Base-by-base conservation (phyloP, 2,113 vertebrate species). In the Bombycilla garrulus region DNA sequence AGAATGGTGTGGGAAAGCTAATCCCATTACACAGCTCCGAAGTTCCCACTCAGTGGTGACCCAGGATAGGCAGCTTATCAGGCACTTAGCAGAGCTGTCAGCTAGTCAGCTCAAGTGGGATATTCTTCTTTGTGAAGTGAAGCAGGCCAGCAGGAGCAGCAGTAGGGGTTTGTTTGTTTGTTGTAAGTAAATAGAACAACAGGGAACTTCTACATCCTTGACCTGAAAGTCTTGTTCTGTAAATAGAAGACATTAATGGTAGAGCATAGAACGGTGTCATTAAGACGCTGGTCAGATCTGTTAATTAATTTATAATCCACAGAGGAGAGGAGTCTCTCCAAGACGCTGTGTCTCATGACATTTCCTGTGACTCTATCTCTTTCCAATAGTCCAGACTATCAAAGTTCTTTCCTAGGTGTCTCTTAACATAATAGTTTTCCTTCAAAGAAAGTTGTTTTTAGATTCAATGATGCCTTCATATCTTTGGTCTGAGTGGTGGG, bases 21-120 rank as follows among this genome's bases (percentile, higher is more conserved):
- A 97, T 95, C 95, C 71, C 92, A 90, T 95, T 96, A 96, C 92
- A 96, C 69, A 93, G 93, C 93, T 95, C 92, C 44, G 36, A 90
- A 80, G 36, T 74, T 96, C 94, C 85, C 76, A 81, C 81, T 96
- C 74, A 56, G 90, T 81, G 76, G 81, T 77, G 92, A 94, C 90
- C 62, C 42, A 48, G 79, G 87, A 85, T 66, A 73, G 56, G 67
- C 87, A 80, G 91, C 70, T 95, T 95, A 95, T 90, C 87, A 51
- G 71, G 71, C 79, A 40, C 60, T 93, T 51, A 70, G 90, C 90
- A 93, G 92, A 94, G 74, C 90, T 93, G 90, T 94, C 96, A 97
- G 60, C 81, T 93, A 90, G 84, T 76, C 94, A 95, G 73, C 81
- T 91, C 78, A 78, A 96, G 56, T 28, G 28, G 74, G 36, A 20